phyloP scores from a whole-genome alignment of 2,113 vertebrate genomes.

The Pteruthius melanotis region DNA sequence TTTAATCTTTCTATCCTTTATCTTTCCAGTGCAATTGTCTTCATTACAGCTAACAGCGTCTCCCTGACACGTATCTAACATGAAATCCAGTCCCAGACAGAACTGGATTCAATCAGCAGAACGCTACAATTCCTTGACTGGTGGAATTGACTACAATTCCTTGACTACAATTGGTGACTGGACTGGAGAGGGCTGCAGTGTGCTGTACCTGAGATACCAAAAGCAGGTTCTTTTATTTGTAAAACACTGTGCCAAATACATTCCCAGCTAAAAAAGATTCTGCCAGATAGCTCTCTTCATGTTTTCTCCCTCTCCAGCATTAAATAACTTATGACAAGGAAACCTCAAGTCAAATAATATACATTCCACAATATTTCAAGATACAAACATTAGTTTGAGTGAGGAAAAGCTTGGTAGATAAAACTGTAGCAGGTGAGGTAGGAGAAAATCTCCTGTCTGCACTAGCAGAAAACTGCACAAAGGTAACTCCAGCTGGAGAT shows the following conservation, averaged over 20 bases:
- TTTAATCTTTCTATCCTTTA: neutral
- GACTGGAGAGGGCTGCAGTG: neutral
- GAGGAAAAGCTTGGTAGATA: neutral
- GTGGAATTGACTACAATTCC: no score
- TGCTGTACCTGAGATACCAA: accelerated
- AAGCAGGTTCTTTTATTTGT: neutral
- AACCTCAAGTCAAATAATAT: neutral
- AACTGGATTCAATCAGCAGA: neutral
- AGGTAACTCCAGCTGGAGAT: neutral
- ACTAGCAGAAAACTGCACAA: neutral
- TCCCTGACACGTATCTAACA: neutral
- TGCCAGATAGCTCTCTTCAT: neutral
- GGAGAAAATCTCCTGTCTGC: neutral
- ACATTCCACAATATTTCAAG: neutral
- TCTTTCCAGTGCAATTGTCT: neutral
- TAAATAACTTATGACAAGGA: neutral
- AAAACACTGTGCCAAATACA: neutral
- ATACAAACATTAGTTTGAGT: neutral
- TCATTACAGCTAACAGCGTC: neutral
- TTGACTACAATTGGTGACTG: no score
- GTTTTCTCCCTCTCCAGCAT: neutral
- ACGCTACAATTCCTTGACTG: neutral
- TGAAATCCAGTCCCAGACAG: neutral
- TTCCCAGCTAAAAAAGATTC: neutral
- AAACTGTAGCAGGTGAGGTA: neutral